Percentiles rank a stretch among this genome's conserved stretches.
Evolutionary conservation across 1,140 invertebrate genomes (phyloP).

Genomic region (Xylocopa sonorina): DNA sequence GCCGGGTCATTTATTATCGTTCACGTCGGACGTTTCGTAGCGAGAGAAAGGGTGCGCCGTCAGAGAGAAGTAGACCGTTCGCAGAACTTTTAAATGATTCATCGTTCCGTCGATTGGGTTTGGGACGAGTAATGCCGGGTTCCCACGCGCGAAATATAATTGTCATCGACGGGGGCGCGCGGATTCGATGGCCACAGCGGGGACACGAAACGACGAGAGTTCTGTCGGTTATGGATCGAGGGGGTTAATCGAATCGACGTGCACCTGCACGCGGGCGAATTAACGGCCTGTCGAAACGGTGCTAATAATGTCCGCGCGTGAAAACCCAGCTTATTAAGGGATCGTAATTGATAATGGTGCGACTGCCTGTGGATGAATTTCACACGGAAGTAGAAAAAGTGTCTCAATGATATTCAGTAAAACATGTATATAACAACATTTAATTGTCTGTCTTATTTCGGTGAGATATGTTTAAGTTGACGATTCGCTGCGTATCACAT

Average conservation of each 20-base stretch:
- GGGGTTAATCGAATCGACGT: too few relatives aligned
- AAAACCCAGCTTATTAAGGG: too few relatives aligned
- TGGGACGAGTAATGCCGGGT: too few relatives aligned
- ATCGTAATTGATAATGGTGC: not conserved
- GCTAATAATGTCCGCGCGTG: too few relatives aligned
- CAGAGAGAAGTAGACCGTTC: not conserved
- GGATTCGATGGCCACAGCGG: too few relatives aligned
- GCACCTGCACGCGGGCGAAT: too few relatives aligned
- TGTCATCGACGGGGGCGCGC: too few relatives aligned
- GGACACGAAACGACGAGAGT: too few relatives aligned
- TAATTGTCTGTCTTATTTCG: conserved; percentile 46
- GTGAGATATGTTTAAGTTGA: conserved; percentile 48
- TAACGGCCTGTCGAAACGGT: too few relatives aligned
- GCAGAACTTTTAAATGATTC: not conserved
- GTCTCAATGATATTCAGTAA: conserved; percentile 37
- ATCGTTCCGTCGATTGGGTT: not conserved
- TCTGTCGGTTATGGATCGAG: too few relatives aligned
- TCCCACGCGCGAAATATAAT: too few relatives aligned
- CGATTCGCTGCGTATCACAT: conserved; percentile 47
- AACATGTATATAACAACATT: conserved; percentile 52
- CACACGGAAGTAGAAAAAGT: conserved; percentile 19
- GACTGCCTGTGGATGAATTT: not conserved
- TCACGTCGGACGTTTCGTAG: not conserved
- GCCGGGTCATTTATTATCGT: not conserved
- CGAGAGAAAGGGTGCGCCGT: not conserved